Percentiles rank a stretch among this genome's conserved stretches.
Evolutionary conservation across 2,797 vertebrate species (phyloP).

Genomic region (Neosilurus hyrtlii): DNA sequence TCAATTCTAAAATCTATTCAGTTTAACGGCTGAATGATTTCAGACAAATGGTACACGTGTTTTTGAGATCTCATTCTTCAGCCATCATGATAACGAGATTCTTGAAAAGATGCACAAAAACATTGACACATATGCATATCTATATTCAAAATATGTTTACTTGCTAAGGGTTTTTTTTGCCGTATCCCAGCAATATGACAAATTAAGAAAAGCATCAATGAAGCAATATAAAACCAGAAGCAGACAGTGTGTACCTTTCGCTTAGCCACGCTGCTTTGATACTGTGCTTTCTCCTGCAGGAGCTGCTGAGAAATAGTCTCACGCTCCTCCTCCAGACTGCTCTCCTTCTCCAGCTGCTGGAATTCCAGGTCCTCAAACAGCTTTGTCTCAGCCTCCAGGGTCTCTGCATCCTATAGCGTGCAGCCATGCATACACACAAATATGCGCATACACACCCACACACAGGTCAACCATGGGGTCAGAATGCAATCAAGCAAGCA

Average conservation of each 20-base stretch:
- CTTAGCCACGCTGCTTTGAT: slow-evolving; percentile 75
- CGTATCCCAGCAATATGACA: not conserved
- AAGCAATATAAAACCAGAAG: not conserved
- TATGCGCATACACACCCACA: slow-evolving; percentile 18
- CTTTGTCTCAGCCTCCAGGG: slow-evolving; percentile 83
- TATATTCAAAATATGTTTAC: not conserved
- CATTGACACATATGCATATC: not conserved
- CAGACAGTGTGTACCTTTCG: slow-evolving; percentile 78
- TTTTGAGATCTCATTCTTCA: not conserved
- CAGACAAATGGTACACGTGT: not conserved
- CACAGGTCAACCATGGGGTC: not conserved
- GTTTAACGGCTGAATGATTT: not conserved
- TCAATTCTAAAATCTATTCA: not conserved
- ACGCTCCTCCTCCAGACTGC: slow-evolving; percentile 88
- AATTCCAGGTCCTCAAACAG: slow-evolving; percentile 98
- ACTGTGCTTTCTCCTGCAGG: slow-evolving; percentile 81
- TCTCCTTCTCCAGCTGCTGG: slow-evolving; percentile 95
- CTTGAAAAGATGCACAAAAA: not conserved
- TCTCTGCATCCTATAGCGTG: slow-evolving; percentile 81
- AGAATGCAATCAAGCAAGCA: slow-evolving; percentile 21
- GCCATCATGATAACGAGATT: not conserved
- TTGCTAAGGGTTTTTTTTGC: not conserved
- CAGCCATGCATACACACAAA: slow-evolving; percentile 16
- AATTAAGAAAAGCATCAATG: not conserved
- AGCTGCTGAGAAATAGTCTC: slow-evolving; percentile 88